A percentile compares a stretch with the other conserved stretches of the same genome.
Evolutionary conservation across 2,888 invertebrate species (phyloP).

Genomic region (Girardia tigrina): DNA sequence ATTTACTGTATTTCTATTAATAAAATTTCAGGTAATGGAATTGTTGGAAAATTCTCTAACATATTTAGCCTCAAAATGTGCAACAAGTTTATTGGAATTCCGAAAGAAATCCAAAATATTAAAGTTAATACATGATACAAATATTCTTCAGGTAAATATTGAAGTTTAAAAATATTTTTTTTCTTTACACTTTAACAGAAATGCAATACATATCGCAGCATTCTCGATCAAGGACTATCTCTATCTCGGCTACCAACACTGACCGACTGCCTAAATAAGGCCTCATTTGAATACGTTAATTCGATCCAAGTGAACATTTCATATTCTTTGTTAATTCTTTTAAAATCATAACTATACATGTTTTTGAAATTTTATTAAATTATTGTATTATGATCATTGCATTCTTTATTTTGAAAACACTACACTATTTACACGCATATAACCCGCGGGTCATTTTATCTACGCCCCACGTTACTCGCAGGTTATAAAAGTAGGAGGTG

Average conservation of each 20-base stretch:
- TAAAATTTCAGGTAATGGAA: background rate
- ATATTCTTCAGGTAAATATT: background rate
- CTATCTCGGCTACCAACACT: background rate
- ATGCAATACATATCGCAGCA: background rate
- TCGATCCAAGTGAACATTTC: conserved; percentile 16
- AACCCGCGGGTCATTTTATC: too few species aligned
- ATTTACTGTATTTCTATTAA: background rate
- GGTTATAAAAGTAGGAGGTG: too few species aligned
- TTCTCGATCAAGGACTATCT: background rate
- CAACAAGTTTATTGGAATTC: background rate
- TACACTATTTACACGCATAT: too few species aligned
- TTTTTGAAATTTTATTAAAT: too few species aligned
- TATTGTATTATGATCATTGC: too few species aligned
- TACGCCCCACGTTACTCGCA: too few species aligned
- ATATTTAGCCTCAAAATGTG: conserved; percentile 19
- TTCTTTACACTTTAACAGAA: background rate
- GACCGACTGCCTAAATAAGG: background rate
- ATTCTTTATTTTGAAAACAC: too few species aligned
- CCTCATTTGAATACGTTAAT: background rate
- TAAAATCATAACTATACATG: too few species aligned
- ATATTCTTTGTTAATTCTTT: too few species aligned
- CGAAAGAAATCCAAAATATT: background rate
- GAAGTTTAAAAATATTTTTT: background rate
- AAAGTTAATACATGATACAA: background rate
- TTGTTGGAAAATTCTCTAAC: background rate